Conservation (phyloP, 2,888 invertebrate species). For the Cheilosia pagana region DNA sequence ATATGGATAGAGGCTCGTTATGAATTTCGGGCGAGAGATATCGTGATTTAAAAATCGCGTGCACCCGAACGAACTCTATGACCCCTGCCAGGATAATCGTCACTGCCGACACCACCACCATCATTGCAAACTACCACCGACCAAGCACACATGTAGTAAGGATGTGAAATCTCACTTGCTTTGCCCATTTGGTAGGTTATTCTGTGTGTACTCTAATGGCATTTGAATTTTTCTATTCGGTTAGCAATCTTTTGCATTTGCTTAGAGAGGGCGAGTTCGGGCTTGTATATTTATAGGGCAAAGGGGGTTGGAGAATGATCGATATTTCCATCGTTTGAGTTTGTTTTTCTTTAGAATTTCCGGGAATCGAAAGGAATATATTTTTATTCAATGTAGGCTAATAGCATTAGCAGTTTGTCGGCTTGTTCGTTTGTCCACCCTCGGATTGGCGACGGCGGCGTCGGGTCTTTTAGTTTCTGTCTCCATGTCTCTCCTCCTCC, state of each 20-base stretch:
- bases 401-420: conserved; percentile 55
- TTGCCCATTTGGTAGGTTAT: conserved; percentile 61
- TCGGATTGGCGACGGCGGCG: conserved; percentile 48
- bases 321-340: conserved; percentile 55
- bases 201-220: conserved; percentile 69
- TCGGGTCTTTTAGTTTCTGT: conserved; percentile 37
- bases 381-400: conserved; percentile 67
- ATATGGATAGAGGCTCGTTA: conserved; percentile 31
- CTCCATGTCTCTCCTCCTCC: conserved; percentile 10
- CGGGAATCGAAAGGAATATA: conserved; percentile 55
- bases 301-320: conserved; percentile 60
- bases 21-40: conserved; percentile 43
- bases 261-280: conserved; percentile 10
- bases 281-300: conserved; percentile 40
- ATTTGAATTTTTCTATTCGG: conserved; percentile 62
- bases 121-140: conserved; percentile 23
- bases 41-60: conserved; percentile 75
- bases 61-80: conserved; percentile 61
- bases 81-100: conserved; percentile 53
- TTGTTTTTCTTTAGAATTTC: conserved; percentile 57
- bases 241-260: conserved; percentile 65
- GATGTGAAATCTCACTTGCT: conserved; percentile 50
- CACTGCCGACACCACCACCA: conserved; percentile 13
- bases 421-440: conserved; percentile 54
- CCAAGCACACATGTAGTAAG: background rate